Base-by-base conservation (phyloP, 2,113 vertebrate species). In the Carassius carassius region DNA sequence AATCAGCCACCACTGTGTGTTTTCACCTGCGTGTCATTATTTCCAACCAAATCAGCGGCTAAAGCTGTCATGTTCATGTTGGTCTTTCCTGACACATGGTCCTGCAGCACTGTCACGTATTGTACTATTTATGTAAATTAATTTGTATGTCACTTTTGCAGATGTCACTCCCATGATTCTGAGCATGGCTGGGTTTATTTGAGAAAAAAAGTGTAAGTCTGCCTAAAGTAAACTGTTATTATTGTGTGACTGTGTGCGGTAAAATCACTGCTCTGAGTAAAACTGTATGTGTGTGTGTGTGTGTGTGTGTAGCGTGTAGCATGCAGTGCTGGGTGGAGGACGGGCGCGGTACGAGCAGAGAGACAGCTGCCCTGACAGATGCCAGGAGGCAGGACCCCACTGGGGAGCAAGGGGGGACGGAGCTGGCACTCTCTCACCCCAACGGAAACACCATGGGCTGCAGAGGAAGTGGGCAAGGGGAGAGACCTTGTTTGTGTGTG, bases 311-410 rank as follows among this genome's bases (percentile, higher is more conserved):
- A 87, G 88, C 91, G 92, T 87, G 91, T 86, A 87, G 88, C 91
- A 91, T 87, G 92, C 92, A 92, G 91, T 92, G 93, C 92, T 84
- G 87, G 62, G 84, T 80, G 37, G 90, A 91, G 86, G 84, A 83
- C 87, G 82, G 92, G 94, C 92, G 89, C 90, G 90, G 91, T 91
- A 91, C 92, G 92, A 92, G 93, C 92, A 92, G 88, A 89, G 86
- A 89, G 90, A 95, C 94, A 95, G 94, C 94, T 95, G 94, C 94
- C 94, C 94, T 94, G 94, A 95, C 94, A 95, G 94, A 95, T 95
- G 94, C 94, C 93, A 93, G 94, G 94, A 94, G 94, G 94, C 93
- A 94, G 94, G 92, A 95, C 94, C 93, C 94, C 94, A 95, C 94
- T 94, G 93, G 94, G 94, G 94, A 94, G 92, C 92, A 90, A 92